phyloP scores from a whole-genome alignment of 2,113 vertebrate species.

The Machaerirhynchus nigripectus region DNA sequence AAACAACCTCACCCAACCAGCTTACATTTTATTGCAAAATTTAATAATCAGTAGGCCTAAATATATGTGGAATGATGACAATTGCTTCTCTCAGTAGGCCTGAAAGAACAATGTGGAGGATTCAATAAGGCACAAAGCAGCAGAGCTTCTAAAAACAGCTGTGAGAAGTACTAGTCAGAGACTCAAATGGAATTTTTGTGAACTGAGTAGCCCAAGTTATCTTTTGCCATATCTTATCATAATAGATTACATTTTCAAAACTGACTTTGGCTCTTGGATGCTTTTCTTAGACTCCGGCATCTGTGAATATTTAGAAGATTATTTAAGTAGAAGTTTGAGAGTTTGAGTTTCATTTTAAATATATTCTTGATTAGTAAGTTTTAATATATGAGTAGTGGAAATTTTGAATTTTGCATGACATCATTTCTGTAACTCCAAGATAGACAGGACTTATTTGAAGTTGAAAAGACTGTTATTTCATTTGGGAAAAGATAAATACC shows the following conservation, averaged over 20 bases:
- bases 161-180: neutral
- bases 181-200: neutral
- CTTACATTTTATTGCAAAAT: neutral
- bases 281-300: slow-evolving; percentile 8
- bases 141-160: neutral
- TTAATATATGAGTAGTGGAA: neutral
- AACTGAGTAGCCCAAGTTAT: neutral
- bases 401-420: slow-evolving; percentile 18
- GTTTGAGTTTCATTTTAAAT: slow-evolving; percentile 5
- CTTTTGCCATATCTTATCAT: neutral
- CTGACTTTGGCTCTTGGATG: neutral
- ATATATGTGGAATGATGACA: neutral
- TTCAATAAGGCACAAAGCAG: neutral
- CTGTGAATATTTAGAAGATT: slow-evolving; percentile 9
- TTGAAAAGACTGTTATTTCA: slow-evolving; percentile 58
- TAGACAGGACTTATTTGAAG: slow-evolving; percentile 51
- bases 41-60: neutral
- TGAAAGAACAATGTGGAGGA: neutral
- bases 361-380: slow-evolving; percentile 37
- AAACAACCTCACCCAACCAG: neutral
- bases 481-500: slow-evolving; percentile 50
- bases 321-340: slow-evolving; percentile 19
- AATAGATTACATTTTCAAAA: neutral
- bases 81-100: neutral
- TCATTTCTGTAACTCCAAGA: slow-evolving; percentile 44